A percentile compares a stretch with the other conserved stretches of the same genome.
These are phyloP conservation scores for Elgaria multicarinata DNA, from an alignment of 2,113 vertebrate species.

Conservation along the genomic window DNA sequence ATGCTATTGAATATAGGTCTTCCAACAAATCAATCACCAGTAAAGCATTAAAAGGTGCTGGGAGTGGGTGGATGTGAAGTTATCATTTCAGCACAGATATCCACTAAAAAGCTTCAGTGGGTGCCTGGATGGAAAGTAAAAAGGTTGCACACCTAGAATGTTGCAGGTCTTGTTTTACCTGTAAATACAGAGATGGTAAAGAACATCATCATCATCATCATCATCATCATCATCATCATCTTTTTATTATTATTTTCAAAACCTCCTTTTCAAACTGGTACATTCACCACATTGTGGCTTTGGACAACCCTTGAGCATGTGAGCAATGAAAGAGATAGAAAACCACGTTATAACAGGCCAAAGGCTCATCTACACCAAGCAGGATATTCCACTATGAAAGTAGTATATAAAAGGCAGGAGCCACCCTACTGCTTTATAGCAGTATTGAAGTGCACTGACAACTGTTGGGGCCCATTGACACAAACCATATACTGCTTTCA, in stretches of 20 bases:
- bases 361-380: no score
- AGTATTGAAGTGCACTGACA: no score
- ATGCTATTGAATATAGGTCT: slow-evolving; percentile 69
- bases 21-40: slow-evolving; percentile 57
- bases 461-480: no score
- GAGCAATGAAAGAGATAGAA: background rate
- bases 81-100: slow-evolving; percentile 54
- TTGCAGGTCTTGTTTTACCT: background rate
- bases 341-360: background rate
- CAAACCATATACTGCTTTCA: no score
- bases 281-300: slow-evolving; percentile 3
- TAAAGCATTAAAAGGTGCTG: slow-evolving; percentile 70
- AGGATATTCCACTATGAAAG: no score
- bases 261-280: background rate
- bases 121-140: slow-evolving; percentile 53
- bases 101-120: slow-evolving; percentile 48
- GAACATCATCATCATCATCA: background rate
- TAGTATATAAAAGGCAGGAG: no score
- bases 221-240: no score
- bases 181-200: background rate
- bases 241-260: background rate
- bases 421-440: no score
- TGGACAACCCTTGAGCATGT: background rate
- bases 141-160: background rate
- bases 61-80: slow-evolving; percentile 45